A percentile compares a stretch with the other conserved stretches of the same genome.
Evolutionary conservation across 2,888 invertebrate species (phyloP).

Genomic region (Hypercompe scribonia): DNA sequence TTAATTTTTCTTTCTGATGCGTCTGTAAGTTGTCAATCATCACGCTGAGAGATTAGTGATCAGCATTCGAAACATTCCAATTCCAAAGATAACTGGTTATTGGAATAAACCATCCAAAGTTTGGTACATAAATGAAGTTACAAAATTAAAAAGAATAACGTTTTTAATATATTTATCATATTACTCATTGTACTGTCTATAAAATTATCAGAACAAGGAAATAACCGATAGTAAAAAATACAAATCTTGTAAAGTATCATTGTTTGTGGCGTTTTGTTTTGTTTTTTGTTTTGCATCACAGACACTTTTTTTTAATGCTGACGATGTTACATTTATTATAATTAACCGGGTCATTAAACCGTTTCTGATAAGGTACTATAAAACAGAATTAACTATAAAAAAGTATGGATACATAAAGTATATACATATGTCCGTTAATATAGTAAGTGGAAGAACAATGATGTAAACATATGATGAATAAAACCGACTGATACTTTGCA

Average conservation of each 20-base stretch:
- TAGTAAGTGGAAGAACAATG: no score
- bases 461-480: no score
- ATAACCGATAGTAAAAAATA: slow-evolving; percentile 25
- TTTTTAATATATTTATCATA: slow-evolving; percentile 20
- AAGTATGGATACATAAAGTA: background rate
- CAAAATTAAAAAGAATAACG: background rate
- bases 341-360: background rate
- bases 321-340: background rate
- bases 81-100: slow-evolving; percentile 26
- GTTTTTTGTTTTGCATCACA: background rate
- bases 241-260: background rate
- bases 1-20: background rate
- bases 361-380: background rate
- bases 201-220: slow-evolving; percentile 29
- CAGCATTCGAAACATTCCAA: slow-evolving; percentile 20
- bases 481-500: background rate
- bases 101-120: slow-evolving; percentile 15
- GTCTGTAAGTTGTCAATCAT: slow-evolving; percentile 15
- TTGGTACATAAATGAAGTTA: background rate
- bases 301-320: background rate
- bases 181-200: slow-evolving; percentile 31
- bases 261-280: background rate
- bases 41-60: slow-evolving; percentile 22
- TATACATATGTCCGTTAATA: background rate
- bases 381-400: background rate